Base-by-base conservation (phyloP, 2,113 vertebrate species). In the Toxostoma redivivum region DNA sequence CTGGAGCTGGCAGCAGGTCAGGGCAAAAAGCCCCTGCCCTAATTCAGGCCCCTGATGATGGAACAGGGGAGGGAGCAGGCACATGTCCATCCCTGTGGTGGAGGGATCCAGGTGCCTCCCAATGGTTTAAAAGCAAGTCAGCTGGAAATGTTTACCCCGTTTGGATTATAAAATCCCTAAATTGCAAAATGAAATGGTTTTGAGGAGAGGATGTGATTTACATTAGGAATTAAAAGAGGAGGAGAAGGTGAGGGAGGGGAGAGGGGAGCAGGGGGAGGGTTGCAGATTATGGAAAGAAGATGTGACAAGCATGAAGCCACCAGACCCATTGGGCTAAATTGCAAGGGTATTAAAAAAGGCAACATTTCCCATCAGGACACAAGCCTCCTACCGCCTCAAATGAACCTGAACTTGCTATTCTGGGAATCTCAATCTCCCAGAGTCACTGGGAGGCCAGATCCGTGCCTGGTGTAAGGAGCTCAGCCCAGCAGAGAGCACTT, bases 111-210 rank as follows among this genome's bases (percentile, higher is more conserved):
- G 67, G 76, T 93, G 92, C 42, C 76, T 78, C 3, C 16, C 6
- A 8, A 45, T 73, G 47, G 44, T 90, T 90, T 76, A 47, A 89
- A 77, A 94, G 66, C 66, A 77, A 90, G 14, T 85, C 82, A 78
- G 51, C 47, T 2, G 8, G 90, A 90, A 92, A 77, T 53, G 60
- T 90, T 95, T 86, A 38, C 81, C 37, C 44, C 56, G 56, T 53
- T 51, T 37, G 62, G 81, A 85, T 93, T 82, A 93, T 74, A 37
- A 94, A 92, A 82, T 38, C 88, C 40, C 79, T 69, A 30, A 64
- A 18, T 95, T 90, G 72, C 28, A 40, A 92, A 95, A 92, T 87
- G 81, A 95, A 95, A 95, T 94, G 79, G 88, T 65, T 97, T 94
- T 4, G 33, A 69, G 79, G 67, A 70, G 45, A 72, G 69, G 81